Percentiles rank a stretch among this genome's conserved stretches.
phyloP scores from a whole-genome alignment of 2,113 vertebrate species.

The Addax nasomaculatus region DNA sequence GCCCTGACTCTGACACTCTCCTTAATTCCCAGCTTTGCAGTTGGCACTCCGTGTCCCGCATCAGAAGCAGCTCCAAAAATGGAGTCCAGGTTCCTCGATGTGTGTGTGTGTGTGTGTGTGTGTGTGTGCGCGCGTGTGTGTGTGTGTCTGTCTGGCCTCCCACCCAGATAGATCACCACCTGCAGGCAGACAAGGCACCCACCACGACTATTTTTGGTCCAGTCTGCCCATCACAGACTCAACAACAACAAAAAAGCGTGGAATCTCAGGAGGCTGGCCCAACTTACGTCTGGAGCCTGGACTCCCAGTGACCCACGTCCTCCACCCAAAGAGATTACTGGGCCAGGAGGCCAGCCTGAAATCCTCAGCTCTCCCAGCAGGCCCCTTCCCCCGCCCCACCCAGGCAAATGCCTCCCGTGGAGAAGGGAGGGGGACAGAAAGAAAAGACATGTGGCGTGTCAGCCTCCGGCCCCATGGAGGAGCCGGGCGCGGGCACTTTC shows the following conservation, averaged over 20 bases:
- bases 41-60: neutral
- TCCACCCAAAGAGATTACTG: neutral
- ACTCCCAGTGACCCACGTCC: neutral
- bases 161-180: rapidly evolving
- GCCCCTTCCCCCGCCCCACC: neutral
- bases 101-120: rapidly evolving
- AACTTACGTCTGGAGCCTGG: neutral
- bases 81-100: neutral
- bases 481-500: rapidly evolving
- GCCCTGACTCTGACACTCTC: neutral
- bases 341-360: neutral
- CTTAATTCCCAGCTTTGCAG: no score
- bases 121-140: rapidly evolving
- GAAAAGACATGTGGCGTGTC: neutral
- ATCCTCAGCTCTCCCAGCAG: rapidly evolving
- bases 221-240: neutral
- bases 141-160: neutral
- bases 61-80: neutral
- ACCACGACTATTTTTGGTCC: neutral
- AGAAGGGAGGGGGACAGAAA: neutral
- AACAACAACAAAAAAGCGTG: neutral
- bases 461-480: neutral
- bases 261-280: neutral
- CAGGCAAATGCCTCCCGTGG: rapidly evolving
- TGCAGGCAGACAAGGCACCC: neutral